Conservation (phyloP, 2,797 vertebrate species). For the Phataginus tetradactyla region DNA sequence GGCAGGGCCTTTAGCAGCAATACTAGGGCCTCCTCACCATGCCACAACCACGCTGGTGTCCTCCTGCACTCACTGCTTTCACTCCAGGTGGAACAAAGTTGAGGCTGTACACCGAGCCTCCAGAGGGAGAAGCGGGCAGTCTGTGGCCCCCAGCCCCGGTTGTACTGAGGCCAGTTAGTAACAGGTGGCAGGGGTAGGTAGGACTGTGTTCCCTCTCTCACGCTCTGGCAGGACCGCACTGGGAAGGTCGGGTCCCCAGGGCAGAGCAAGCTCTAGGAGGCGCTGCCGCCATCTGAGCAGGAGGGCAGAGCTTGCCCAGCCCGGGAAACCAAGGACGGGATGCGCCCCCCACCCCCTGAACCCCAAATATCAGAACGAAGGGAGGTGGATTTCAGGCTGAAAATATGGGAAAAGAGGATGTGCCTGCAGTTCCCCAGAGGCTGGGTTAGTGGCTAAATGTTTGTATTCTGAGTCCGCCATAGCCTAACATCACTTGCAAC, state of each 20-base stretch:
- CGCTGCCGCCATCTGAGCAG: not conserved
- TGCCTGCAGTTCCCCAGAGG: not conserved
- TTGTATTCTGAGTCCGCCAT: slow-evolving; percentile 66
- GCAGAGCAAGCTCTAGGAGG: not conserved
- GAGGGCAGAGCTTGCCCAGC: not conserved
- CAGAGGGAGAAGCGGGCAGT: not conserved
- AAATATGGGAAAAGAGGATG: not conserved
- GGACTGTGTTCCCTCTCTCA: not conserved
- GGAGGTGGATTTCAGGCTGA: slow-evolving; percentile 5
- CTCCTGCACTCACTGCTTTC: not conserved
- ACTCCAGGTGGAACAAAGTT: not conserved
- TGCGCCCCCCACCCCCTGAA: no score
- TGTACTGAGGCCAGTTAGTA: not conserved
- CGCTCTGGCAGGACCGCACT: not conserved
- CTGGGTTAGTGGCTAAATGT: slow-evolving; percentile 51
- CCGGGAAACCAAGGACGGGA: not conserved
- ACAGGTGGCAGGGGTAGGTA: fast-evolving
- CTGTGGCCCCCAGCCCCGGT: not conserved
- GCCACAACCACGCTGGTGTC: not conserved
- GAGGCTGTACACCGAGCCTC: not conserved
- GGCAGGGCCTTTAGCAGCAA: no score
- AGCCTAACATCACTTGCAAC: slow-evolving; percentile 16
- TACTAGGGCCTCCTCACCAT: not conserved
- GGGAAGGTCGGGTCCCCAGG: not conserved
- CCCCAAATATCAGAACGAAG: not conserved